Evolutionary conservation across 2,888 invertebrate genomes (phyloP).

Genomic region (Osmoderma eremita): DNA sequence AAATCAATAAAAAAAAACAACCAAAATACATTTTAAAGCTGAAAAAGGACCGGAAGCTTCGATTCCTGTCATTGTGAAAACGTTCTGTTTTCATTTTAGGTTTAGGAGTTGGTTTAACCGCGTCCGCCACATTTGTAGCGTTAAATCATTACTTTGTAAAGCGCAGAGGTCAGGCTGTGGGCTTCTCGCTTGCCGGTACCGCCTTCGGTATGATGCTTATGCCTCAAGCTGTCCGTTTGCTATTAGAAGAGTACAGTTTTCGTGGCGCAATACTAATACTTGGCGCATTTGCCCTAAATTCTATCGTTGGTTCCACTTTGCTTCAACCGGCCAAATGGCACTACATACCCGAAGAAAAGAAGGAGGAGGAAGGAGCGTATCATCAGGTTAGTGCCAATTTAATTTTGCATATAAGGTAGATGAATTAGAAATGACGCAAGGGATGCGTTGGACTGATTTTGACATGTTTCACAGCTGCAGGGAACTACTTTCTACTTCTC

Average conservation of each 20-base stretch:
- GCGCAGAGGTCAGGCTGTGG: constrained; percentile 82
- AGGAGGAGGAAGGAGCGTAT: constrained; percentile 64
- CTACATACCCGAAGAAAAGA: constrained; percentile 69
- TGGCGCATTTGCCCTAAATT: constrained; percentile 74
- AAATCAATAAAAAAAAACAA: constrained; percentile 17
- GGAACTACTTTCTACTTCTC: constrained; percentile 62
- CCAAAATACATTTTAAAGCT: constrained; percentile 16
- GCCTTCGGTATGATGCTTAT: constrained; percentile 82
- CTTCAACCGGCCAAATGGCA: constrained; percentile 80
- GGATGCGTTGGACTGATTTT: constrained; percentile 39
- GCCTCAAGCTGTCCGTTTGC: constrained; percentile 77
- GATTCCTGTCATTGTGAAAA: constrained; percentile 39
- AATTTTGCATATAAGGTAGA: constrained; percentile 3
- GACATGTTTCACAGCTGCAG: constrained; percentile 57
- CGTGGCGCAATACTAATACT: constrained; percentile 75
- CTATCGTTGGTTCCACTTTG: constrained; percentile 73
- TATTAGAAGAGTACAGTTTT: constrained; percentile 73
- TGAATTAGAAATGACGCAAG: constrained; percentile 2
- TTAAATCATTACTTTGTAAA: constrained; percentile 81
- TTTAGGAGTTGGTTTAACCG: constrained; percentile 80
- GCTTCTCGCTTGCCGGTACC: constrained; percentile 82
- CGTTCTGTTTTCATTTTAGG: constrained; percentile 64
- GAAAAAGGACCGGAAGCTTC: constrained; percentile 34
- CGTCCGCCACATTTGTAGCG: constrained; percentile 81
- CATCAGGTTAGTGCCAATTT: constrained; percentile 55